phyloP scores from a whole-genome alignment of 2,797 vertebrate species.

The Fratercula arctica region DNA sequence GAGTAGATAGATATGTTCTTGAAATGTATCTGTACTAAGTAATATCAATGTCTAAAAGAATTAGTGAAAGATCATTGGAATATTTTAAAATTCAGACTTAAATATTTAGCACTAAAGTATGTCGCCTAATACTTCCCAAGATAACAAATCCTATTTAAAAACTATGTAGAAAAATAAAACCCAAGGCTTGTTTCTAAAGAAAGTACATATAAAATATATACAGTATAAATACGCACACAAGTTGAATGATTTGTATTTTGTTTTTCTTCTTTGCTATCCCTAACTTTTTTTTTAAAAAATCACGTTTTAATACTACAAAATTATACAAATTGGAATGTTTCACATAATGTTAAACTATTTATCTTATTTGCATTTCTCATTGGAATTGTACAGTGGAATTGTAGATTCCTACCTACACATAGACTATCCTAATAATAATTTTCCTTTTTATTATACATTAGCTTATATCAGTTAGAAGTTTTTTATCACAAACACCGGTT shows the following conservation, averaged over 20 bases:
- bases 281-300: neutral
- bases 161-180: neutral
- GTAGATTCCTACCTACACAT: neutral
- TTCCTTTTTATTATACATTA: neutral
- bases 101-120: neutral
- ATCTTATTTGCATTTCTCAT: neutral
- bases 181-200: neutral
- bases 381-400: neutral
- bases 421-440: neutral
- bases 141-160: neutral
- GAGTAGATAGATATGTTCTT: neutral
- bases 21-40: neutral
- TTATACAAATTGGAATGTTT: neutral
- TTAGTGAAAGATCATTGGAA: neutral
- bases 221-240: neutral
- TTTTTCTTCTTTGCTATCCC: neutral
- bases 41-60: neutral
- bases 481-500: neutral
- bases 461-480: neutral
- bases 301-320: neutral
- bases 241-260: neutral
- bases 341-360: neutral
- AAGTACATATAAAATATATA: neutral
- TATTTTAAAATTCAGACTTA: constrained; percentile 8
- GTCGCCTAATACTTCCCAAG: neutral